Base-by-base conservation (phyloP, 2,797 vertebrate species). In the Sebastes taczanowskii region DNA sequence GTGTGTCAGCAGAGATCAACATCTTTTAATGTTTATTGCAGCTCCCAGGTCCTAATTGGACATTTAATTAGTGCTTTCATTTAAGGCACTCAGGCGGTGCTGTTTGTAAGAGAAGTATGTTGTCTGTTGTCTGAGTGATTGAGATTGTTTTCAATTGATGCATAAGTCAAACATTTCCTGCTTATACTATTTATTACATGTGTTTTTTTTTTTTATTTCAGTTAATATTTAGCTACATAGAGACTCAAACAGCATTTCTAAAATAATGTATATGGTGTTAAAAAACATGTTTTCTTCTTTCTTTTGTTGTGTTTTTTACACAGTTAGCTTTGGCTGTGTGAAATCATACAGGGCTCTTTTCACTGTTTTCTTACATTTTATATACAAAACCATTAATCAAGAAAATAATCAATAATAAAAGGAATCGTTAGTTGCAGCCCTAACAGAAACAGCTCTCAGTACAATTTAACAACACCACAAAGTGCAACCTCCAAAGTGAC, bases 1-100 rank as follows among this genome's bases (percentile, higher is more conserved):
- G 32, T n/a, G 55, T 55, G 25, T 56, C 55, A 29, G n/a, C 59
- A 64, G 30, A 59, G 53, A 53, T 55, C 4, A 59, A 34, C 22
- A 69, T 56, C 22, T 67, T 52, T 67, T 16, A n/a, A 52, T 59
- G 30, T 69, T 46, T 58, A 78, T 60, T 53, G 25, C 9, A 34
- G 25, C 63, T 64, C 5, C 32, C 46, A 65, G 25, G 46, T 64
- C n/a, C 11, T 35, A 72, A 78, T 14, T 75, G 18, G 71, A 76
- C 25, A 27, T 25, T 29, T 42, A 71, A 72, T 71, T 70, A 73
- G 58, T 58, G 49, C 30, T 80, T 80, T 53, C 20, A 64, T 59
- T 68, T 64, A 65, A 22, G 11, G 52, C 53, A 77, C 23, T 9
- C 49, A 23, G 8, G 65, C 29, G 6, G 7, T 62, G 23, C 29